Conservation (phyloP, 1,140 invertebrate species). For the Calycopis cecrops region DNA sequence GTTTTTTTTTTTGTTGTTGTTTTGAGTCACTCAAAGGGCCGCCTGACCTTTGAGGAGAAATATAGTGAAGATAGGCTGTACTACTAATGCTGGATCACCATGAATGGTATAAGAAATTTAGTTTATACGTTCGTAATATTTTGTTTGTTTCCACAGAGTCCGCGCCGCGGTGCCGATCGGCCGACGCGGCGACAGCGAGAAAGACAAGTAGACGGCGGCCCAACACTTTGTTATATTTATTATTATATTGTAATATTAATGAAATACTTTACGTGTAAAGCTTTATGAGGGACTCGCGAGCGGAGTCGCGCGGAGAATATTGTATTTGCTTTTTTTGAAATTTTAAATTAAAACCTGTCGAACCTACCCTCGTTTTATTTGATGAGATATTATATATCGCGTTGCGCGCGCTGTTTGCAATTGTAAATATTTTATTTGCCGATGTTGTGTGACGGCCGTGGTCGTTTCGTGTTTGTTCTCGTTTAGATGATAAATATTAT, state of each 20-base stretch:
- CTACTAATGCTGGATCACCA: too few species aligned
- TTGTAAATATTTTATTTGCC: conserved; percentile 12
- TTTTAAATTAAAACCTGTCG: conserved; percentile 73
- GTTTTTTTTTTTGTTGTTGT: too few species aligned
- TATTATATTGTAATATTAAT: conserved; percentile 41
- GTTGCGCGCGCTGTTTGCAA: conserved; percentile 4
- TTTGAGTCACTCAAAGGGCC: too few species aligned
- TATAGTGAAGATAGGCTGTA: too few species aligned
- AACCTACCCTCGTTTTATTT: conserved; percentile 46
- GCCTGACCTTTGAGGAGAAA: too few species aligned
- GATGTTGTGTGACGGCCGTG: conserved; percentile 8
- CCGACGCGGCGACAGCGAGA: conserved; percentile 89
- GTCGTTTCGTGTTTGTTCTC: conserved; percentile 11
- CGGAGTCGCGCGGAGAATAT: conserved; percentile 69
- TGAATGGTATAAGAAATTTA: too few species aligned
- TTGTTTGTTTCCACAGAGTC: conserved; percentile 79
- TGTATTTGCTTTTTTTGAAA: conserved; percentile 72
- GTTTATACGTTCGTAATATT: not conserved
- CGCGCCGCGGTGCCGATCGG: conserved; percentile 93
- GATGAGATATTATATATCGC: not conserved
- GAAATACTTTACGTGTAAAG: conserved; percentile 70
- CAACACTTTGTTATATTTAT: conserved; percentile 62
- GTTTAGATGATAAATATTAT: conserved; percentile 11
- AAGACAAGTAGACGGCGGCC: conserved; percentile 85
- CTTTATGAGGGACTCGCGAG: conserved; percentile 54